Conservation (phyloP, 2,888 invertebrate species). For the Brachylomia viminalis region DNA sequence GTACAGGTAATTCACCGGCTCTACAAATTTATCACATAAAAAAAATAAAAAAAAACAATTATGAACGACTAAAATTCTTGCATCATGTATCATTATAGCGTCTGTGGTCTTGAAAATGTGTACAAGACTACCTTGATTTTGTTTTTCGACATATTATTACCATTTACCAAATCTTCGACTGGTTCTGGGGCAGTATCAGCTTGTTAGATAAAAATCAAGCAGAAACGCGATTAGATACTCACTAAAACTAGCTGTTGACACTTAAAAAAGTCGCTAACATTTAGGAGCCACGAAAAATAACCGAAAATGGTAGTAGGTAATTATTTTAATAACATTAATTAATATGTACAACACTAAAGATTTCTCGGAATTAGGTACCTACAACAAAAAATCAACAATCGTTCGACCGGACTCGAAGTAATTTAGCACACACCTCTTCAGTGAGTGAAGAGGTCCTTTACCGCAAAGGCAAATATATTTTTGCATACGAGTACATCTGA, state of each 20-base stretch:
- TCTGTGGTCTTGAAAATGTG: slow-evolving; percentile 60
- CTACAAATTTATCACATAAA: no score
- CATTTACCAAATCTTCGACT: slow-evolving; percentile 45
- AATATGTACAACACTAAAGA: slow-evolving; percentile 15
- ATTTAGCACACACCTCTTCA: slow-evolving; percentile 37
- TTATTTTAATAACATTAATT: slow-evolving; percentile 34
- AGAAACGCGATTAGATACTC: background rate
- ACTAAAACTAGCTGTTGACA: background rate
- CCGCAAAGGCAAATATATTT: slow-evolving; percentile 63
- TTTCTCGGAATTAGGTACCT: slow-evolving; percentile 15
- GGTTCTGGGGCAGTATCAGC: background rate
- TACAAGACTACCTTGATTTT: slow-evolving; percentile 68
- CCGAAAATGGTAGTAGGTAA: background rate
- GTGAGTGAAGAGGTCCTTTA: slow-evolving; percentile 56
- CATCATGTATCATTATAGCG: slow-evolving; percentile 34
- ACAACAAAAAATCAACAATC: slow-evolving; percentile 16
- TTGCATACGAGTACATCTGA: slow-evolving; percentile 74
- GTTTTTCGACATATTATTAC: slow-evolving; percentile 57
- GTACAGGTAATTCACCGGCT: background rate
- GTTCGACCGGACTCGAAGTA: slow-evolving; percentile 10
- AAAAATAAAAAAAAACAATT: no score
- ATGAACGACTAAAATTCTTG: slow-evolving; percentile 26
- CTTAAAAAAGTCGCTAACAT: background rate
- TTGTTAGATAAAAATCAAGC: background rate
- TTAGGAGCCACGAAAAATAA: slow-evolving; percentile 4